These are phyloP conservation scores for Pseudobourletiella spinata DNA, from an alignment of 1,140 invertebrate species.

Conservation along the genomic window DNA sequence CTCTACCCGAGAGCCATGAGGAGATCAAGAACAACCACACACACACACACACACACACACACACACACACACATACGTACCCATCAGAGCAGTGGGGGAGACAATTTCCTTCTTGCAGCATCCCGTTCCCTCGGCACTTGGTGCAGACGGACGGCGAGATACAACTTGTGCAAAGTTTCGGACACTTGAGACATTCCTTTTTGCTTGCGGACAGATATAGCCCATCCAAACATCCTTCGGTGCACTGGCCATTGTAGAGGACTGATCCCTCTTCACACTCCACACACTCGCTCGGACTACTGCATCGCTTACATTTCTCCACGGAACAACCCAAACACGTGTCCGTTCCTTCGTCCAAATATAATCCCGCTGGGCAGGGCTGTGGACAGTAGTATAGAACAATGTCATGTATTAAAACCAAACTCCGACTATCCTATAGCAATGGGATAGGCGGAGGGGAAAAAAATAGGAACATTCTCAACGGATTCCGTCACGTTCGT, in stretches of 20 bases:
- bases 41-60: too few relatives aligned
- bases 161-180: conserved; percentile 57
- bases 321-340: conserved; percentile 28
- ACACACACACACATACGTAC: too few relatives aligned
- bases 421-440: too few relatives aligned
- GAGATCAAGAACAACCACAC: too few relatives aligned
- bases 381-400: too few relatives aligned
- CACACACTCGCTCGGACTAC: conserved; percentile 53
- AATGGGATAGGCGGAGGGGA: too few relatives aligned
- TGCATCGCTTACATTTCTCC: conserved; percentile 58
- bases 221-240: conserved; percentile 19
- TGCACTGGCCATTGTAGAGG: conserved; percentile 24
- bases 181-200: conserved; percentile 32
- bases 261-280: conserved; percentile 51
- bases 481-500: too few relatives aligned
- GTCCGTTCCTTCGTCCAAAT: conserved; percentile 14
- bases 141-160: conserved; percentile 54
- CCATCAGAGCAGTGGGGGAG: conserved; percentile 33
- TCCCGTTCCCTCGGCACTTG: conserved; percentile 51
- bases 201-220: conserved; percentile 8
- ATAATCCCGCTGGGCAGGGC: conserved; percentile 24
- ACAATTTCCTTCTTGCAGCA: conserved; percentile 26
- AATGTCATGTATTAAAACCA: too few relatives aligned
- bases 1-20: too few relatives aligned
- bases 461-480: too few relatives aligned